Evolutionary conservation across 2,113 vertebrate genomes (phyloP), one percentile per base, ranked within the genome.

Genomic region (Zosterops pallidus): DNA sequence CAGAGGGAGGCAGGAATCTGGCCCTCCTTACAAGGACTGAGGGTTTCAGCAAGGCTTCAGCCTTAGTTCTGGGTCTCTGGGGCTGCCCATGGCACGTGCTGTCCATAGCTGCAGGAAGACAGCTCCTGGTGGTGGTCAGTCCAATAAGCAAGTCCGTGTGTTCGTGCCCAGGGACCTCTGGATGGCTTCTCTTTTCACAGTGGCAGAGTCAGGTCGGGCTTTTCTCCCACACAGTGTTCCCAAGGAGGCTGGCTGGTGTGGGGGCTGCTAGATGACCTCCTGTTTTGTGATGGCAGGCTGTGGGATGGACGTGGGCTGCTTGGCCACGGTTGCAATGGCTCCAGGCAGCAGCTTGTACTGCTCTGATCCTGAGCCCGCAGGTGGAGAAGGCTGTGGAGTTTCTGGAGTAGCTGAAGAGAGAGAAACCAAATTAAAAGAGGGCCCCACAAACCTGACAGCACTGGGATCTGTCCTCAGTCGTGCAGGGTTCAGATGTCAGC

Each of bases 361-460:
- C 96, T 99, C 99, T 74, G 99, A 98, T 72, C 98, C 98, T 31
- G 99, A 99, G 75, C 99, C 98, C 8, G 99, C 97, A 0, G 99
- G 99, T 3, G 99, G 99, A 72, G 99, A 99, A 25, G 99, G 99
- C 94, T 99, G 99, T 15, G 99, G 99, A 86, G 99, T 99, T 98
- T 99, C 99, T 75, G 99, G 99, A 97, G 99, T 99, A 96, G 99
- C 99, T 99, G 97, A 39, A 96, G 72, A 96, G 91, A 96, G 64
- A 98, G 78, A 97, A 95, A 75, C 28, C 33, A 10, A 68, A 85
- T 96, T 84, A 95, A 55, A 79, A 92, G 65, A 56, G 15, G 28
- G 41, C 6, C 33, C 62, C 52, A 20, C 14, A 60, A 52, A 28
- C 23, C 33, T 49, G 44, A 37, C 57, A 90, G 25, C 22, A 14